These are phyloP conservation scores for Pristis pectinata DNA, from an alignment of 2,797 vertebrate species.

Conservation along the genomic window DNA sequence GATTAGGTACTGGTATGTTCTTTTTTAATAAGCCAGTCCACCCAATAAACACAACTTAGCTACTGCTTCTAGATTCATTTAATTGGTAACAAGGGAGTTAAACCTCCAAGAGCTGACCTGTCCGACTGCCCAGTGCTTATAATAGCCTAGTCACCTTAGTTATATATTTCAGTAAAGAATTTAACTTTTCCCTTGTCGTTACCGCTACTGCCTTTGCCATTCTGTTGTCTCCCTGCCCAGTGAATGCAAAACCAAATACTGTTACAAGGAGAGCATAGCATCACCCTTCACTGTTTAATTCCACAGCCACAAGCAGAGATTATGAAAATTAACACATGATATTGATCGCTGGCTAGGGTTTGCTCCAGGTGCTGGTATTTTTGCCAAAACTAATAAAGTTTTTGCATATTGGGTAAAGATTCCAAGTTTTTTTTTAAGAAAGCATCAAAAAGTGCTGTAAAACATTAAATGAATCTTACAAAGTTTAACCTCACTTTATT, in stretches of 20 bases:
- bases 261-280: neutral
- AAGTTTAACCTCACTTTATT: constrained; percentile 41
- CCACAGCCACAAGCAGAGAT: neutral
- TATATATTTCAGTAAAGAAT: neutral
- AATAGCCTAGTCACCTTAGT: neutral
- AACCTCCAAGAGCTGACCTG: neutral
- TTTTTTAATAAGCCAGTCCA: neutral
- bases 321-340: no score
- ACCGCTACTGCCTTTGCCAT: neutral
- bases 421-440: no score
- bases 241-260: neutral
- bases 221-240: neutral
- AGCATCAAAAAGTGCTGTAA: constrained; percentile 23
- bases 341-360: neutral
- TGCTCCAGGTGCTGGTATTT: neutral
- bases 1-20: neutral
- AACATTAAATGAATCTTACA: constrained; percentile 36
- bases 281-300: neutral
- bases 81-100: neutral
- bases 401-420: neutral
- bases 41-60: neutral
- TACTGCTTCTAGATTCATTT: neutral
- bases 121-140: neutral
- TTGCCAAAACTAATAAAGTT: neutral
- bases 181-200: neutral